Evolutionary conservation across 1,140 invertebrate species (phyloP), one percentile per base, ranked within the genome.

Genomic region (Pomacea maculata): DNA sequence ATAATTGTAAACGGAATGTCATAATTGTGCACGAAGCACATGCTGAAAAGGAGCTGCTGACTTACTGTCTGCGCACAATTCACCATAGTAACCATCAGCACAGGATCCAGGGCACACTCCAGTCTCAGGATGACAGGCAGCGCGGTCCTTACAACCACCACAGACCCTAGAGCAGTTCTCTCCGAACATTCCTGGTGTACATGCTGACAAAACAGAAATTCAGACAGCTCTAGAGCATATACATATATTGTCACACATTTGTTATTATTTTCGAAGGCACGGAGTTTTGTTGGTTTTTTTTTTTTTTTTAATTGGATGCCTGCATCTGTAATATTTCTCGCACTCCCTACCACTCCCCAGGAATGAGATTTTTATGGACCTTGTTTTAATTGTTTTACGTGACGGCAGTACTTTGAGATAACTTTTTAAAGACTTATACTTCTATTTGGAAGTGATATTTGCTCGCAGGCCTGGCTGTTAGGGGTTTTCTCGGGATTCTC

Each of bases 41-140:
- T 0, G 6, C 8, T 14, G n/a, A 14, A 68, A 52, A 21, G 19
- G 25, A 45, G 6, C 34, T 9, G 6, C 57, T 19, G 54, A 80
- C 82, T 74, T 34, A 83, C 82, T 75, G 45, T 19, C 77, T 45
- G 70, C 2, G 29, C 83, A 83, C 54, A 55, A 61, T 19, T 75
- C 78, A 7, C 64, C 80, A 68, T 77, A 9, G 80, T 80, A 80
- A 21, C 80, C 76, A 8, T 80, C 64, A 6, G 21, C 67, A 55
- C 83, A 83, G 17, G 64, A 45, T n/a, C 45, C 55, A 21, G 72
- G 80, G 72, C 83, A 83, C 45, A 77, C 7, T 6, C 82, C 82
- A 25, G 72, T 81, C 14, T 79, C 25, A 21, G 67, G 75, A 57
- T 83, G 61, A 77, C 83, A 83, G 17, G 78, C 19, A 15, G 64